phyloP scores from a whole-genome alignment of 2,888 invertebrate genomes.

The Eubasilissa splendida region DNA sequence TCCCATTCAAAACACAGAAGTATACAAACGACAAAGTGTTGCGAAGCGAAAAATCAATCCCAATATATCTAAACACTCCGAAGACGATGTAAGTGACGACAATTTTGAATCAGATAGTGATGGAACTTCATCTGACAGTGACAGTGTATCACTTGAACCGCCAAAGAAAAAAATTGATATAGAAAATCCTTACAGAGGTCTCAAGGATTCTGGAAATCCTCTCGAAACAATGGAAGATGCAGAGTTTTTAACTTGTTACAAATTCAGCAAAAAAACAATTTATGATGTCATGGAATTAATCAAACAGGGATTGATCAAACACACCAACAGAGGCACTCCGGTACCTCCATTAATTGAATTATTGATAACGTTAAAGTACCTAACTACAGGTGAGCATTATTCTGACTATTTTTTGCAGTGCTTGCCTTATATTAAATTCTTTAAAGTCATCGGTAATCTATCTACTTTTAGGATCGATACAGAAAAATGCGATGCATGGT shows the following conservation, averaged over 20 bases:
- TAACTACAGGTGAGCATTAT: constrained; percentile 55
- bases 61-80: constrained; percentile 31
- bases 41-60: constrained; percentile 4
- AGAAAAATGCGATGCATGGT: constrained; percentile 56
- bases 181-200: constrained; percentile 56
- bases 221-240: constrained; percentile 57
- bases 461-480: constrained; percentile 54
- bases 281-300: constrained; percentile 59
- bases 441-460: not conserved
- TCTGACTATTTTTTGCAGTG: not conserved
- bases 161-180: constrained; percentile 53
- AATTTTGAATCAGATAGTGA: constrained; percentile 44
- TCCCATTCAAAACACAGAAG: constrained; percentile 3
- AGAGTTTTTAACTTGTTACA: constrained; percentile 58
- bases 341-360: constrained; percentile 59
- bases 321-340: constrained; percentile 57
- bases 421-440: no score
- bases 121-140: constrained; percentile 17
- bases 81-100: constrained; percentile 49
- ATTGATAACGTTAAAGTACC: constrained; percentile 58
- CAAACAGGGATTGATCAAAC: constrained; percentile 57
- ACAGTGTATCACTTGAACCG: constrained; percentile 21
- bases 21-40: constrained; percentile 24
- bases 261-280: constrained; percentile 58
- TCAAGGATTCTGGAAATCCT: constrained; percentile 58